Evolutionary conservation across 2,797 vertebrate genomes (phyloP), one percentile per base, ranked within the genome.

Genomic region (Takifugu rubripes): DNA sequence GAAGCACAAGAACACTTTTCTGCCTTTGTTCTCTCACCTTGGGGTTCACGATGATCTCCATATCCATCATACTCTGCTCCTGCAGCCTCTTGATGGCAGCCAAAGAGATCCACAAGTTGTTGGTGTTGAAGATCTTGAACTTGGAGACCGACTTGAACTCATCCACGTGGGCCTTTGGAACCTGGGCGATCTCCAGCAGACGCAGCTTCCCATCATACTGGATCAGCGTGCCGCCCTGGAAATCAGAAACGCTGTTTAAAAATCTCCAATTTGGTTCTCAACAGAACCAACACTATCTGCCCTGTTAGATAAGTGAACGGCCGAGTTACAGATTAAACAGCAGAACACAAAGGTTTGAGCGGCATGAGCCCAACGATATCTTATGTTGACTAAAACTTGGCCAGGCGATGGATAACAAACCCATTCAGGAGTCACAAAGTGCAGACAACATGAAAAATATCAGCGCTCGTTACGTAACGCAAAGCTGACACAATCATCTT

Each of bases 101-200:
- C 80, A 98, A 77, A 36, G 94, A 96, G 70, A 98, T 93, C 96
- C 96, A 98, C 78, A 98, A 60, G 69, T 98, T 98, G 91, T 98
- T 98, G 72, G 96, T 98, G 69, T 98, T 98, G 87, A 98, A 98
- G 84, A 98, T 97, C 91, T 97, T 97, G 84, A 98, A 98, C 84
- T 98, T 98, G 17, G 94, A 92, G 62, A 97, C 95, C 0, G 96
- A 98, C 81, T 97, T 97, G 89, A 98, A 98, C 70, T 98, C 96
- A 64, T 98, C 95, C n/a, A 98, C 95, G 0, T 97, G 94, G 16
- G 93, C 87, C 87, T 94, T 96, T 36, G 96, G 96, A 59, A 98
- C 96, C 84, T 97, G 95, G 59, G 96, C 96, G 12, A 98, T 97
- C 90, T 98, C 96, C 83, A 98, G 92, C 77, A 98, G 86, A 56